Evolutionary conservation across 2,113 vertebrate species (phyloP).

Genomic region (Gadus chalcogrammus): DNA sequence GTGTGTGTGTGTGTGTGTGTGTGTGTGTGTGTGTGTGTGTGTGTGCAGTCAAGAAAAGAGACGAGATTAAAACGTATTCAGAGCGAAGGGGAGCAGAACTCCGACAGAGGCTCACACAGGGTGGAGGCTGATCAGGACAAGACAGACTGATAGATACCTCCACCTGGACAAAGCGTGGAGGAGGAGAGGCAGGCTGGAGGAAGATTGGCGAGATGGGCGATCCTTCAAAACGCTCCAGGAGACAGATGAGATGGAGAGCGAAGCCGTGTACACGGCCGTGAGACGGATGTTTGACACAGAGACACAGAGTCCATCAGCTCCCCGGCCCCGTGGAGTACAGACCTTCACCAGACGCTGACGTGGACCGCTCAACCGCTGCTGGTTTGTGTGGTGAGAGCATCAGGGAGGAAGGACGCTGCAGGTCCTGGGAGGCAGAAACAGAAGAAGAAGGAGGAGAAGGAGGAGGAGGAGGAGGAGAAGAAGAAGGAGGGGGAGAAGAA

Average conservation of each 20-base stretch:
- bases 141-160: conserved; percentile 39
- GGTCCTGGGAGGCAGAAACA: not conserved
- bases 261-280: not conserved
- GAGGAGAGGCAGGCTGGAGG: conserved; percentile 8
- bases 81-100: conserved; percentile 30
- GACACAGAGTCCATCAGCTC: conserved; percentile 6
- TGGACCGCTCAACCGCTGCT: not conserved
- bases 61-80: conserved; percentile 46
- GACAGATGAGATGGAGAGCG: conserved; percentile 24
- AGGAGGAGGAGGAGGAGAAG: conserved; percentile 26
- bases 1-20: not conserved
- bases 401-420: not conserved
- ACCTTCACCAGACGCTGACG: not conserved
- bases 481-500: conserved; percentile 16
- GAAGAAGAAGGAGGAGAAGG: conserved; percentile 15
- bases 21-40: no score
- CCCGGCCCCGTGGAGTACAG: not conserved
- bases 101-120: conserved; percentile 24
- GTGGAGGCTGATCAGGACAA: conserved; percentile 12
- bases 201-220: conserved; percentile 13
- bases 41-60: conserved; percentile 24
- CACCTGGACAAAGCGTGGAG: conserved; percentile 28
- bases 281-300: not conserved
- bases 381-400: not conserved
- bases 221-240: conserved; percentile 38